Evolutionary conservation across 2,888 invertebrate genomes (phyloP).

Genomic region (Neoscelio sp.): DNA sequence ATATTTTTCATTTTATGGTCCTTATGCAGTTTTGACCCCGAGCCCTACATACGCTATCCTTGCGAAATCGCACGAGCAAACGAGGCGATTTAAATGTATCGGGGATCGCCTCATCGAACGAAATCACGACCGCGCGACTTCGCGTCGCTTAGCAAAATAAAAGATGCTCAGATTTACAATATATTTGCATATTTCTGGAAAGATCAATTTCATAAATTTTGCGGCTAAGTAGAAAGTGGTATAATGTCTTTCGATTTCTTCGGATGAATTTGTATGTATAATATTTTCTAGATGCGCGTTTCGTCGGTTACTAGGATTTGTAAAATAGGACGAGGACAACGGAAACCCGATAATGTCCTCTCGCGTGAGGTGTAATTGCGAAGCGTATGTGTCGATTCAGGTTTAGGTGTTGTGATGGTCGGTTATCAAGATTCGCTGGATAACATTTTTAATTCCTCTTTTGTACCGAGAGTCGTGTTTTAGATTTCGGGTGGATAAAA

Average conservation of each 20-base stretch:
- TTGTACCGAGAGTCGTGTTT: conserved; percentile 22
- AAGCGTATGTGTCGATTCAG: conserved; percentile 36
- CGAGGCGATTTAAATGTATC: conserved; percentile 69
- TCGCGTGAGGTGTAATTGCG: conserved; percentile 47
- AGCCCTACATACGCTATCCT: conserved; percentile 61
- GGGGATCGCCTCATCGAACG: conserved; percentile 72
- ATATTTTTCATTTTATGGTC: conserved; percentile 42
- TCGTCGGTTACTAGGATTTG: conserved; percentile 28
- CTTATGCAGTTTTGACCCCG: conserved; percentile 62
- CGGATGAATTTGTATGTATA: conserved; percentile 26
- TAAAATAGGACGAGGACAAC: conserved; percentile 75
- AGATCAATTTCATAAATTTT: conserved; percentile 61
- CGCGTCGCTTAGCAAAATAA: conserved; percentile 45
- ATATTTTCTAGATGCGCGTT: too few relatives aligned
- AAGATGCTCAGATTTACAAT: conserved; percentile 30
- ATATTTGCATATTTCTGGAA: conserved; percentile 57
- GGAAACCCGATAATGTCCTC: conserved; percentile 64
- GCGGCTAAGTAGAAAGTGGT: conserved; percentile 46
- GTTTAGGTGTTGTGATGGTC: conserved; percentile 30
- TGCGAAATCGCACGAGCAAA: conserved; percentile 69
- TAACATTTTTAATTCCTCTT: conserved; percentile 30
- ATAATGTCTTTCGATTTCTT: conserved; percentile 22
- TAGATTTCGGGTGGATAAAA: conserved; percentile 8
- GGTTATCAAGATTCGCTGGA: conserved; percentile 24
- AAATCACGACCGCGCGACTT: conserved; percentile 69